Percentiles rank a stretch among this genome's conserved stretches.
These are phyloP conservation scores for Syrista parreyssii DNA, from an alignment of 2,888 invertebrate species.

Conservation along the genomic window DNA sequence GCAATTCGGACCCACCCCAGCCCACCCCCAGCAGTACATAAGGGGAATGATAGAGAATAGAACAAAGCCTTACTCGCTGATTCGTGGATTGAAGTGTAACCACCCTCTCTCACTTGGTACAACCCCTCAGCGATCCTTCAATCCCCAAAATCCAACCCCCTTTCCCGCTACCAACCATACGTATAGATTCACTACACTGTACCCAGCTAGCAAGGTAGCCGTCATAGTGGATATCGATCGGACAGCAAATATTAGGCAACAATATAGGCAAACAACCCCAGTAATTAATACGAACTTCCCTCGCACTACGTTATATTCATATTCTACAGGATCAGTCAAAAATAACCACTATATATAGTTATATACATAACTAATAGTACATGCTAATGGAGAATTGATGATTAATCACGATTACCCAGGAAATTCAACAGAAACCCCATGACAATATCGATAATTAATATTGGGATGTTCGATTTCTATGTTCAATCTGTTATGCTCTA, in stretches of 20 bases:
- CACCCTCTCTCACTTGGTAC: conserved; percentile 27
- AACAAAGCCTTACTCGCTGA: conserved; percentile 45
- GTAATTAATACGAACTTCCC: conserved; percentile 44
- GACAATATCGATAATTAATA: background rate
- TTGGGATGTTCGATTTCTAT: background rate
- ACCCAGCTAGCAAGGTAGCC: background rate
- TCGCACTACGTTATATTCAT: conserved; percentile 18
- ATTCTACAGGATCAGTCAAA: conserved; percentile 16
- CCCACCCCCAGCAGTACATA: conserved; percentile 14
- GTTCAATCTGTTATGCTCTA: background rate
- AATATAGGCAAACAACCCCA: conserved; percentile 42
- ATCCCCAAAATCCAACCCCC: conserved; percentile 12
- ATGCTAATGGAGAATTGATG: background rate
- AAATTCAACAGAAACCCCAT: background rate
- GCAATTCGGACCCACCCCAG: conserved; percentile 21
- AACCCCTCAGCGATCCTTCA: background rate
- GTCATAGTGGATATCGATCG: conserved; percentile 42
- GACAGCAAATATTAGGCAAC: conserved; percentile 47
- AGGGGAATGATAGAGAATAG: conserved; percentile 31
- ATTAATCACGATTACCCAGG: background rate
- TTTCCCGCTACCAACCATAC: background rate
- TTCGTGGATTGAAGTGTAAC: conserved; percentile 46
- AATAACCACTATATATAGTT: conserved; percentile 8
- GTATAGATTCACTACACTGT: background rate
- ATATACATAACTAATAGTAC: background rate